These are phyloP conservation scores for Apis dorsata DNA, from an alignment of 1,140 invertebrate species.

Conservation along the genomic window DNA sequence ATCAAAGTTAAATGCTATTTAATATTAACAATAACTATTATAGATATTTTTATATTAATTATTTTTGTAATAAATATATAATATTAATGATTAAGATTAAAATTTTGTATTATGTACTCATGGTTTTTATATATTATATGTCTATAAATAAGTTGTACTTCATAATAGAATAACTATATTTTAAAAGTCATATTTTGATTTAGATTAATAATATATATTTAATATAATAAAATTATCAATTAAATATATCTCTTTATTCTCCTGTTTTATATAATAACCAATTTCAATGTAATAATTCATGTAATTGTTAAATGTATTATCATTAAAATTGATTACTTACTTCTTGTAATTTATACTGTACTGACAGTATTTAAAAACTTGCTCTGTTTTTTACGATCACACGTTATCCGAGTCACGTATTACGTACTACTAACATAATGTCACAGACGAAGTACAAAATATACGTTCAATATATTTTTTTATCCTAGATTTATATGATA, in stretches of 20 bases:
- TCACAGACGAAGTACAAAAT: too few relatives aligned
- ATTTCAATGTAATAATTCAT: too few relatives aligned
- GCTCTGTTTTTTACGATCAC: too few relatives aligned
- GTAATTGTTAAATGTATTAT: background rate
- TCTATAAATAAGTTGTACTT: constrained; percentile 8
- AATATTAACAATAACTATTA: background rate
- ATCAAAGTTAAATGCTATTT: background rate
- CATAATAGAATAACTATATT: background rate
- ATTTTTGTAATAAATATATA: too few relatives aligned
- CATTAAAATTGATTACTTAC: background rate
- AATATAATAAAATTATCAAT: background rate
- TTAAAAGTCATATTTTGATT: constrained; percentile 6
- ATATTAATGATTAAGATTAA: background rate
- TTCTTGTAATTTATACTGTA: background rate
- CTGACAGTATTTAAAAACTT: too few relatives aligned
- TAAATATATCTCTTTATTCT: background rate
- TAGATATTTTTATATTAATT: too few relatives aligned
- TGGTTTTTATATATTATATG: constrained; percentile 3
- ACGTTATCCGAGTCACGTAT: too few relatives aligned
- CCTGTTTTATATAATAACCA: background rate
- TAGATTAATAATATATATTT: background rate
- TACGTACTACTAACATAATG: too few relatives aligned
- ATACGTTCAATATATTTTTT: too few relatives aligned
- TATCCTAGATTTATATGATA: too few relatives aligned
- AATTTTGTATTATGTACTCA: background rate